Evolutionary conservation across 2,113 vertebrate species (phyloP).

Genomic region (Spilogale gracilis): DNA sequence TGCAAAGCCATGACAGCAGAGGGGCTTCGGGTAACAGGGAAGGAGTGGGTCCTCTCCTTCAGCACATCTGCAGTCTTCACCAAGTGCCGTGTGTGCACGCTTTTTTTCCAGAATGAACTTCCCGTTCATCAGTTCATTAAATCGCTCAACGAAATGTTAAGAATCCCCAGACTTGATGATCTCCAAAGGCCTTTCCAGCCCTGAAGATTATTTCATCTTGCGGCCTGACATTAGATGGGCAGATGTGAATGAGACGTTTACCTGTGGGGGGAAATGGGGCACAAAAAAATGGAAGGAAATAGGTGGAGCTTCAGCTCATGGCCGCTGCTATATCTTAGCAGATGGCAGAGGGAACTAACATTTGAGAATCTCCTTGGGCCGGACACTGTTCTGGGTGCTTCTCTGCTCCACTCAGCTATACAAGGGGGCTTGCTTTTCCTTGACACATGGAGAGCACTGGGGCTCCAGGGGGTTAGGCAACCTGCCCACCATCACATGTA

Average conservation of each 20-base stretch:
- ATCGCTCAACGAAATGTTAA: no score
- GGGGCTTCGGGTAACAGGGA: not conserved
- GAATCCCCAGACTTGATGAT: not conserved
- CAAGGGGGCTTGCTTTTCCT: not conserved
- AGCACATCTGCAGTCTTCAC: not conserved
- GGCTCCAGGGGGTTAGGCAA: not conserved
- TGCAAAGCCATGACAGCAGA: not conserved
- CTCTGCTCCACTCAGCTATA: fast-evolving
- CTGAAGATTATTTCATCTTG: not conserved
- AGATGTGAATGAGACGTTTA: not conserved
- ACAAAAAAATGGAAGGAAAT: not conserved
- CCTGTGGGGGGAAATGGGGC: slow-evolving; percentile 6
- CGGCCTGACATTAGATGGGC: not conserved
- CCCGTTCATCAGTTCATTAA: not conserved
- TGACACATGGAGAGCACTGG: not conserved
- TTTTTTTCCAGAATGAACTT: not conserved
- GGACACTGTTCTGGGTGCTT: not conserved
- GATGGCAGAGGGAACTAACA: not conserved
- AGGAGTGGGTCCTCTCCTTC: not conserved
- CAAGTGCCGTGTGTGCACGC: fast-evolving
- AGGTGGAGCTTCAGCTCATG: no score
- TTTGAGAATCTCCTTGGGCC: fast-evolving
- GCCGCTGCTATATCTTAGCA: not conserved
- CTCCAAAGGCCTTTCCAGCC: not conserved
- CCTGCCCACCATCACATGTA: fast-evolving